Percentiles rank a stretch among this genome's conserved stretches.
Evolutionary conservation across 2,797 vertebrate genomes (phyloP).

Genomic region (Anomalospiza imberbis): DNA sequence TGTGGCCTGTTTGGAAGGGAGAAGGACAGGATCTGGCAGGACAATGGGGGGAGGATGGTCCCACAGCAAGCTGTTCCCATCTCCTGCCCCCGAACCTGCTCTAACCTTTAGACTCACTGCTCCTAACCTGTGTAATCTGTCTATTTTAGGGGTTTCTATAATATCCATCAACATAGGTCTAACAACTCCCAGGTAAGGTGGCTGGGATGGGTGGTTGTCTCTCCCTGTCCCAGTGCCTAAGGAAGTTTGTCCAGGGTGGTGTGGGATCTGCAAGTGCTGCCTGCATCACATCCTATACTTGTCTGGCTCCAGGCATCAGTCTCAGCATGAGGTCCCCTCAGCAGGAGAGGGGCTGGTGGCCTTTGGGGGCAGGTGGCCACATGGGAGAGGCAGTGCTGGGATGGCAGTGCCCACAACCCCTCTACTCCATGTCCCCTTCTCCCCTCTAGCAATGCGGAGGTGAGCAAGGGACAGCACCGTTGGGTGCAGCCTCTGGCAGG

Average conservation of each 20-base stretch:
- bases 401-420: not conserved
- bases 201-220: not conserved
- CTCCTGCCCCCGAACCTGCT: not conserved
- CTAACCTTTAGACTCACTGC: slow-evolving; percentile 20
- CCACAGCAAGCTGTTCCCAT: not conserved
- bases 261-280: not conserved
- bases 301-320: not conserved
- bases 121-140: slow-evolving; percentile 52
- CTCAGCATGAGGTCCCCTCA: not conserved
- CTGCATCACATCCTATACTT: accelerated
- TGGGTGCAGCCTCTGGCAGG: not conserved
- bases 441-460: accelerated
- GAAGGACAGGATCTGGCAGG: not conserved
- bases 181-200: slow-evolving; percentile 61
- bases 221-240: not conserved
- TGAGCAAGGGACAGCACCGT: accelerated
- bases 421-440: not conserved
- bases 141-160: slow-evolving; percentile 59
- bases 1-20: not conserved
- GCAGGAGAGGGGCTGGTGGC: not conserved
- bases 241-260: not conserved
- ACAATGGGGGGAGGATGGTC: not conserved
- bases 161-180: slow-evolving; percentile 56
- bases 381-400: not conserved
- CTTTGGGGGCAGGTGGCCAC: not conserved